Evolutionary conservation across 2,888 invertebrate genomes (phyloP).

Genomic region (Zygogramma bicolorata): DNA sequence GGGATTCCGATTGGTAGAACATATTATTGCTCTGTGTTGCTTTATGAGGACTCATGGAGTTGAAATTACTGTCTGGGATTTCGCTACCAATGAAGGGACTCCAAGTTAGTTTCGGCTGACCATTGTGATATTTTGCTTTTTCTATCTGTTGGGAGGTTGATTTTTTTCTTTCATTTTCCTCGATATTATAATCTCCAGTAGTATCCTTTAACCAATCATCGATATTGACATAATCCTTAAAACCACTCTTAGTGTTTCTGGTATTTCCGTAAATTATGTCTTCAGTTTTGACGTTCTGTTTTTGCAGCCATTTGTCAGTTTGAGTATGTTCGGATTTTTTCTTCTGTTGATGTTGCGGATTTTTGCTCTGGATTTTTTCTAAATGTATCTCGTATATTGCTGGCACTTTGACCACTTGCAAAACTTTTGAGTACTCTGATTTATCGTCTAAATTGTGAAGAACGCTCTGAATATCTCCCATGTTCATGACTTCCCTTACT

Average conservation of each 20-base stretch:
- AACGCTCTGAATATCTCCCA: conserved; percentile 39
- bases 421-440: conserved; percentile 39
- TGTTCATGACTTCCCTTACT: conserved; percentile 14
- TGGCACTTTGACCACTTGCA: conserved; percentile 54
- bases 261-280: not conserved
- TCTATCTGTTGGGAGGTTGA: not conserved
- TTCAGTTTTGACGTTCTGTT: not conserved
- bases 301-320: not conserved
- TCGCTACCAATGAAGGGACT: not conserved
- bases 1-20: not conserved
- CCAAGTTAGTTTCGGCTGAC: not conserved
- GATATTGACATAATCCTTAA: conserved; percentile 9
- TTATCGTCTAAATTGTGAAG: conserved; percentile 31
- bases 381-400: conserved; percentile 56
- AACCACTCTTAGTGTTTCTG: not conserved
- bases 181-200: not conserved
- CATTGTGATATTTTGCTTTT: not conserved
- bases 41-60: no score
- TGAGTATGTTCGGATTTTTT: not conserved
- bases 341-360: not conserved
- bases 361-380: conserved; percentile 33
- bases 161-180: not conserved
- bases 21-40: no score
- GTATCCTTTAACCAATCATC: conserved; percentile 2
- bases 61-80: not conserved